Evolutionary conservation across 2,888 invertebrate genomes (phyloP), one percentile per base, ranked within the genome.

Genomic region (Dichetophora obliterata): DNA sequence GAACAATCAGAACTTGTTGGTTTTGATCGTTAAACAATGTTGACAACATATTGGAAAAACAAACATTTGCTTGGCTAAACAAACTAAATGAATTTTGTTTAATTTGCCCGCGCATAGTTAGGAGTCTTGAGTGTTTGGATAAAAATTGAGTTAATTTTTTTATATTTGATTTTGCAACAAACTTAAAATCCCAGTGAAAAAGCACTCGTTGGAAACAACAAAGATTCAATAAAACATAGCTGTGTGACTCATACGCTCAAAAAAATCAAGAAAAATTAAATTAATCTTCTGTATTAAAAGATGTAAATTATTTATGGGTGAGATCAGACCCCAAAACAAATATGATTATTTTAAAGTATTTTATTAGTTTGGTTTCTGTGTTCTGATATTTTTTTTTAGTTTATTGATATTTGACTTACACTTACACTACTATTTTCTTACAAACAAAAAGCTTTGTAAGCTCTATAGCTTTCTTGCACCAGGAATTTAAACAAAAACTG

Each of bases 141-240:
- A 24, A 11, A 24, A 27, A 27, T 69, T 71, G 59, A 63, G 69
- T 76, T 37, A 24, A 24, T 72, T 19, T n/a, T 59, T 69, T 72
- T 72, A 43, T 76, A 24, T 48, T 31, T 31, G 31, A 5, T 52
- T 50, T 74, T 77, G 75, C 70, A 65, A 57, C 37, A 37, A 37
- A 37, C 1, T 37, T 5, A 37, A 37, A 37, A 37, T 37, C n/a
- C n/a, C n/a, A n/a, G n/a, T 31, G 31, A 31, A 31, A 75, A 71
- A 68, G 31, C 5, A 63, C 24, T 27, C 72, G 61, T 16, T 22
- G 11, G 19, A 66, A 66, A 16, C 14, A 50, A 19, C 16, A 68
- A 68, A 16, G 16, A 31, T 31, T 52, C 48, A 43, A 11, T 14
- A 11, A 11, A 43, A 43, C 43, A 43, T 14, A 24, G 5, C 19